These are phyloP conservation scores for Xiphorhynchus erythropygius DNA, from an alignment of 2,797 vertebrate genomes.

Conservation along the genomic window DNA sequence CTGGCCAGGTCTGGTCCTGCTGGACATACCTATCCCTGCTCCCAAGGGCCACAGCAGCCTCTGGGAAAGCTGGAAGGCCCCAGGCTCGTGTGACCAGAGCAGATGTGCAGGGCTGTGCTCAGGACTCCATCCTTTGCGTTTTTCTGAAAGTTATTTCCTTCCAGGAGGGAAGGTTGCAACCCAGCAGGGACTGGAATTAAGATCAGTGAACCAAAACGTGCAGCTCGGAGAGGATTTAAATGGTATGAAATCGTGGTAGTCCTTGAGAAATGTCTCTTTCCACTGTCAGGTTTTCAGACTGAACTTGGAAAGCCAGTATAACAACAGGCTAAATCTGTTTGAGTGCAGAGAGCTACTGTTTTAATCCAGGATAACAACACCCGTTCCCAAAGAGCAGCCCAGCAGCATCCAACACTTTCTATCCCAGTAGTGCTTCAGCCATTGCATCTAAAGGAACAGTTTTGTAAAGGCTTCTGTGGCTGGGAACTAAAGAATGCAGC, in stretches of 20 bases:
- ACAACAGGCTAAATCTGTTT: background rate
- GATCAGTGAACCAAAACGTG: conserved; percentile 65
- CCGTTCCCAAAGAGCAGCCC: conserved; percentile 14
- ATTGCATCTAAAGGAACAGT: background rate
- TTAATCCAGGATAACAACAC: background rate
- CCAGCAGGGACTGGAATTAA: conserved; percentile 33
- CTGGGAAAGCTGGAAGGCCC: background rate
- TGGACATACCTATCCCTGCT: background rate
- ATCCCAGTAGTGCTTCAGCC: conserved; percentile 21
- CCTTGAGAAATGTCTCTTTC: conserved; percentile 16
- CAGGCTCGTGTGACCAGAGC: background rate
- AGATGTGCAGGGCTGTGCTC: background rate
- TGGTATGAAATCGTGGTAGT: background rate
- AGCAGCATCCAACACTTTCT: background rate
- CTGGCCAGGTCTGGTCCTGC: background rate
- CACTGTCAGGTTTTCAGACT: background rate
- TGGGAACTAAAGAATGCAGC: background rate
- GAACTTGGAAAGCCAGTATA: background rate
- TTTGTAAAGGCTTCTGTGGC: conserved; percentile 17
- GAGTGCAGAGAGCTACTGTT: conserved; percentile 5
- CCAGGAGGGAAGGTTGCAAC: conserved; percentile 27
- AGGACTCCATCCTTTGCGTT: background rate
- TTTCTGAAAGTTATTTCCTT: conserved; percentile 12
- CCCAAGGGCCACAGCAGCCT: background rate
- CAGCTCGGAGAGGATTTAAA: conserved; percentile 59